Conservation (phyloP, 2,797 vertebrate genomes). For the Platalea minor region DNA sequence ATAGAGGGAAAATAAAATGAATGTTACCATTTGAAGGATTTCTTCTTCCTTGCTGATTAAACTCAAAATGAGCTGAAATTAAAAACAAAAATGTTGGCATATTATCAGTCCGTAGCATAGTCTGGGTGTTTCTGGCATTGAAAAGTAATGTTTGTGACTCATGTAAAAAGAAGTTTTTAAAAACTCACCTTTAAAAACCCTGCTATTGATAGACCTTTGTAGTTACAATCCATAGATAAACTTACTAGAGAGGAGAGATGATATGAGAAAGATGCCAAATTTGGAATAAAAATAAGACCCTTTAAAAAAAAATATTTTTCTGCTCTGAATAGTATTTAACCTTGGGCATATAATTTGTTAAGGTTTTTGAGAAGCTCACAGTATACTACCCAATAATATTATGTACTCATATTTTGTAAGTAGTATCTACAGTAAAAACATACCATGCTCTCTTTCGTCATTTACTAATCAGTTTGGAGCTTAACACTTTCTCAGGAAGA, state of each 20-base stretch:
- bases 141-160: not conserved
- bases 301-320: not conserved
- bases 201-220: not conserved
- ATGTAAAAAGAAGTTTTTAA: not conserved
- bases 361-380: not conserved
- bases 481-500: not conserved
- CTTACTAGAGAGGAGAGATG: not conserved
- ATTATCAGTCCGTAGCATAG: not conserved
- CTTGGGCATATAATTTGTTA: not conserved
- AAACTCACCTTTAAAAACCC: not conserved
- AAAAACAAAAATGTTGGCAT: not conserved
- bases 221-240: not conserved
- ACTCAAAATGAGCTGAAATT: constrained; percentile 19
- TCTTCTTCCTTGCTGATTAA: not conserved
- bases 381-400: not conserved
- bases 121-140: not conserved
- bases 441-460: not conserved
- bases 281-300: not conserved
- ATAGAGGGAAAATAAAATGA: not conserved
- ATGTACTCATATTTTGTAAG: not conserved
- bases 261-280: not conserved
- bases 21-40: constrained; percentile 1
- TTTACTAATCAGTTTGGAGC: not conserved
- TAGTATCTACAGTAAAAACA: not conserved
- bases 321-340: not conserved